Percentiles rank a stretch among this genome's conserved stretches.
Conservation (phyloP, 2,888 invertebrate genomes). For the Hirudinaria manillensis region DNA sequence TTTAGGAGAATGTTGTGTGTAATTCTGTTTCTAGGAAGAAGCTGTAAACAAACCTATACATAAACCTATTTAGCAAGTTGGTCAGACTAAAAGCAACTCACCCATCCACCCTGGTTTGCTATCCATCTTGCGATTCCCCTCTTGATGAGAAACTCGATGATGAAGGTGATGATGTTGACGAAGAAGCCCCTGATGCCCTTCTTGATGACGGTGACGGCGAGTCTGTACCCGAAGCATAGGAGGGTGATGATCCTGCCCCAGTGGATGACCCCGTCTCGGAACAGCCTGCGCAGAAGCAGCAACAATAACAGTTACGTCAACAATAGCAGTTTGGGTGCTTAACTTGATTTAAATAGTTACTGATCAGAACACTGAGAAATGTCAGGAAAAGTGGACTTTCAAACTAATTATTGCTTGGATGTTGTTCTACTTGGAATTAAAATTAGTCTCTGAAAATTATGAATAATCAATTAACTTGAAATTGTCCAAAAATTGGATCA, state of each 20-base stretch:
- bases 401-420: background rate
- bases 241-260: conserved; percentile 53
- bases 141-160: conserved; percentile 47
- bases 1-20: no score
- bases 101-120: conserved; percentile 54
- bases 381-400: background rate
- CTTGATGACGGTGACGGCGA: conserved; percentile 47
- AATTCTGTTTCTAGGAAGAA: no score
- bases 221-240: conserved; percentile 52
- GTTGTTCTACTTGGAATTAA: no score
- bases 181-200: conserved; percentile 46
- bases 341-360: background rate
- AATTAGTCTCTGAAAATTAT: background rate
- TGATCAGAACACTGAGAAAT: background rate
- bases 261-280: conserved; percentile 47
- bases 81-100: conserved; percentile 39
- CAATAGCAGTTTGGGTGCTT: background rate
- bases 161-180: conserved; percentile 46
- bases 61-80: no score
- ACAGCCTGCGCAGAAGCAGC: conserved; percentile 43
- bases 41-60: no score
- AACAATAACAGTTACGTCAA: background rate
- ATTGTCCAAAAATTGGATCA: no score
- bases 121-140: conserved; percentile 52
- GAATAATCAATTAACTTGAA: no score